Conservation (phyloP, 2,113 vertebrate species). For the Xiphophorus maculatus region DNA sequence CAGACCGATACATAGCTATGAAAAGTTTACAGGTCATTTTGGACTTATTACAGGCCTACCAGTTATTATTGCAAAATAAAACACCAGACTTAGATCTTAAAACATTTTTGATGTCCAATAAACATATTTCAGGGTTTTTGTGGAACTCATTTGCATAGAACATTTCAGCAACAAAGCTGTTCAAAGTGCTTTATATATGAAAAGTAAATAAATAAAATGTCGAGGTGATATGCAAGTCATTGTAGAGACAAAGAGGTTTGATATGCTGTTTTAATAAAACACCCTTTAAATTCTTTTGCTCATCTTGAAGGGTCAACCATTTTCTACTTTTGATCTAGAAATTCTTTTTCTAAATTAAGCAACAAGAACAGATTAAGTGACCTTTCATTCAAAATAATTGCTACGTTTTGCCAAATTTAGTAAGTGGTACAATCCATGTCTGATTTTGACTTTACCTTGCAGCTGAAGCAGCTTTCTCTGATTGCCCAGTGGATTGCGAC, state of each 20-base stretch:
- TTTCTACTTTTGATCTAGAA: neutral
- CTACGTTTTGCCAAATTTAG: no score
- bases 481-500: constrained; percentile 67
- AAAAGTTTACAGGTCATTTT: neutral
- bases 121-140: neutral
- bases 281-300: neutral
- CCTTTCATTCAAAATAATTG: neutral
- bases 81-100: neutral
- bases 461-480: constrained; percentile 33
- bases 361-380: neutral
- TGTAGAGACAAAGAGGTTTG: neutral
- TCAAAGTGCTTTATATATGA: no score
- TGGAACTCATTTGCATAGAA: no score
- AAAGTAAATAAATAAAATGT: no score
- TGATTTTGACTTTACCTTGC: constrained; percentile 47
- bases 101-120: neutral
- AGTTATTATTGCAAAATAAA: neutral
- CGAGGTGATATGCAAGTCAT: neutral
- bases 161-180: no score
- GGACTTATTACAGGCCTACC: neutral
- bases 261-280: neutral
- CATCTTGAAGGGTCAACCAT: neutral
- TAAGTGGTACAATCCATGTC: no score
- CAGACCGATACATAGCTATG: neutral
- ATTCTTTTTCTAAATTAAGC: neutral